phyloP scores from a whole-genome alignment of 2,888 invertebrate genomes.

The Creontiades dilutus region DNA sequence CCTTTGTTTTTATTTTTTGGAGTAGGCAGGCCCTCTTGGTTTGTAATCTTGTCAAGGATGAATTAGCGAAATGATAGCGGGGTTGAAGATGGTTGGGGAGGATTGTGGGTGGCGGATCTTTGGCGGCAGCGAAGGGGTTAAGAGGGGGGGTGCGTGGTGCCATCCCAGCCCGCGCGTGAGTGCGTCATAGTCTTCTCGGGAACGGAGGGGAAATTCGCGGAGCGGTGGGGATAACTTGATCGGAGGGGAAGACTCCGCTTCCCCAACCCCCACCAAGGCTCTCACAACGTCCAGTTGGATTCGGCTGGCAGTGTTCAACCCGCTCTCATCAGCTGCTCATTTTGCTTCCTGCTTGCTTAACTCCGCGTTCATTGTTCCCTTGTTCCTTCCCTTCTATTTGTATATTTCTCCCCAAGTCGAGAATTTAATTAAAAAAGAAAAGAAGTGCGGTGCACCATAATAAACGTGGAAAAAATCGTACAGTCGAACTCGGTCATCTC shows the following conservation, averaged over 20 bases:
- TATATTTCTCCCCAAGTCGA: constrained; percentile 50
- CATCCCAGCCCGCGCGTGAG: constrained; percentile 19
- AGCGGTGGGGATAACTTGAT: constrained; percentile 27
- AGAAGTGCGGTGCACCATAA: constrained; percentile 29
- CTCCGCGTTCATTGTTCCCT: constrained; percentile 70
- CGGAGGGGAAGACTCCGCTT: background rate
- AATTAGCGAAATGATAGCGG: constrained; percentile 10
- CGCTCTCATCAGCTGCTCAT: constrained; percentile 67
- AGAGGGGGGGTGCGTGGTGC: background rate
- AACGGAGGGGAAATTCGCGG: background rate
- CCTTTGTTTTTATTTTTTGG: too few relatives aligned
- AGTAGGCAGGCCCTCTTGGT: background rate
- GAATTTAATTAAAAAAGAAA: background rate
- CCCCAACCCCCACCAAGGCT: constrained; percentile 37
- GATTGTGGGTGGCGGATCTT: background rate
- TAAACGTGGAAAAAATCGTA: background rate
- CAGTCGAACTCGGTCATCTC: constrained; percentile 5
- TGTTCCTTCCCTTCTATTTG: constrained; percentile 49
- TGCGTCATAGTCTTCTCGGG: constrained; percentile 39
- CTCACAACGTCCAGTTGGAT: constrained; percentile 63
- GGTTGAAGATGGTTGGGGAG: background rate
- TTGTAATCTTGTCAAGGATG: constrained; percentile 32
- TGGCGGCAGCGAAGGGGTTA: background rate
- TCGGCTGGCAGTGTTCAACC: constrained; percentile 64
- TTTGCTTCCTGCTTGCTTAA: constrained; percentile 70